These are phyloP conservation scores for Hypsibius dujardini DNA, from an alignment of 1,140 invertebrate genomes.

Conservation along the genomic window DNA sequence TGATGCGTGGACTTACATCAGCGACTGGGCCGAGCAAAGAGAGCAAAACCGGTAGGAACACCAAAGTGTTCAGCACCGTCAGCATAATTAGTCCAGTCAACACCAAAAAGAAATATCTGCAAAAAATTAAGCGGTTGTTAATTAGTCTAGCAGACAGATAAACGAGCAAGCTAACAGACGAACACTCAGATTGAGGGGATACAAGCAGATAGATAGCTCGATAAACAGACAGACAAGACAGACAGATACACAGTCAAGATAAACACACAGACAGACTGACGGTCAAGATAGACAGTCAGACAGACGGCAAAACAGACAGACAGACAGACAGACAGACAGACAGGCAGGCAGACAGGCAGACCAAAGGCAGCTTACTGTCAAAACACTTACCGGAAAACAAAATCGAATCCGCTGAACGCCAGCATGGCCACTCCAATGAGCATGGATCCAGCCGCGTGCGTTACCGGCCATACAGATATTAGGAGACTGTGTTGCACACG, in stretches of 20 bases:
- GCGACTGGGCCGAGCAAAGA: conserved; percentile 69
- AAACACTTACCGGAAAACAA: conserved; percentile 59
- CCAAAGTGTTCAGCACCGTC: conserved; percentile 72
- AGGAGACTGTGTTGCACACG: conserved; percentile 59
- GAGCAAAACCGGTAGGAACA: conserved; percentile 77
- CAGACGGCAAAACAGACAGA: conserved; percentile 18
- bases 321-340: neutral
- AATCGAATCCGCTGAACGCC: conserved; percentile 83
- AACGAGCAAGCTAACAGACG: no score
- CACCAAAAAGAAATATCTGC: conserved; percentile 68
- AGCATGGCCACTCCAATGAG: conserved; percentile 66
- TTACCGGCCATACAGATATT: conserved; percentile 62
- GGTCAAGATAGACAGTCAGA: no score
- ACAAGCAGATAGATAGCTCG: no score
- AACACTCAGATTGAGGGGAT: no score
- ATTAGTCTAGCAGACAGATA: no score
- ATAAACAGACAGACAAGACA: no score
- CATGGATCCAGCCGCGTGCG: conserved; percentile 66
- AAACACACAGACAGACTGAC: no score
- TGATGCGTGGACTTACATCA: conserved; percentile 44
- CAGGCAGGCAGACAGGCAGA: no score
- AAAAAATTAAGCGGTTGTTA: conserved; percentile 31
- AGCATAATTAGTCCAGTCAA: conserved; percentile 60
- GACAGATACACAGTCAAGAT: no score
- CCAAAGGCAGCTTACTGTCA: no score